These are phyloP conservation scores for Columba livia DNA, from an alignment of 2,113 vertebrate species.

Conservation along the genomic window DNA sequence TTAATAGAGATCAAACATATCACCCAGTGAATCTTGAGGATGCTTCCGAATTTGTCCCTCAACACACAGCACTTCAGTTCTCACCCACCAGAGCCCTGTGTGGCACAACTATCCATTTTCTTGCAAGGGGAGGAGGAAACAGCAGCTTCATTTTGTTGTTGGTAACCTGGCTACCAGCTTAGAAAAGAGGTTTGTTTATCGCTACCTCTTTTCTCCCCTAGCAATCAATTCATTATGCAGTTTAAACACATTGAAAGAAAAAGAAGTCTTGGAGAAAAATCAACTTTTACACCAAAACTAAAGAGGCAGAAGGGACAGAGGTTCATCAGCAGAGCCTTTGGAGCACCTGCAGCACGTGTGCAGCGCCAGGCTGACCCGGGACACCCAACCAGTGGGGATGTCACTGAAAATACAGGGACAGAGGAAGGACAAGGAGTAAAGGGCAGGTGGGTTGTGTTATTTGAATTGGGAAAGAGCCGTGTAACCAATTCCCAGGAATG, in stretches of 20 bases:
- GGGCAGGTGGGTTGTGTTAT: neutral
- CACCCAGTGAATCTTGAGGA: neutral
- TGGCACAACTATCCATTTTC: neutral
- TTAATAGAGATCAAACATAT: neutral
- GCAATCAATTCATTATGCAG: neutral
- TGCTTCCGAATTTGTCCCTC: neutral
- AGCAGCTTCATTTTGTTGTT: neutral
- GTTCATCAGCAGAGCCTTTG: neutral
- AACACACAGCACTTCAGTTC: neutral
- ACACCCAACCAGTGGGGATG: neutral
- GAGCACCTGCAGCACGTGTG: rapidly evolving
- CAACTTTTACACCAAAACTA: neutral
- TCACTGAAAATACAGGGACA: neutral
- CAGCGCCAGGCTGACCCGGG: neutral
- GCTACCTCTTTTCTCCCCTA: neutral
- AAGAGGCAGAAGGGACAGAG: neutral
- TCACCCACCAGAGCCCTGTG: rapidly evolving
- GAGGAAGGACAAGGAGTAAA: neutral
- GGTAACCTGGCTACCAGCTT: neutral
- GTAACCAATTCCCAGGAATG: neutral
- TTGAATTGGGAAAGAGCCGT: neutral
- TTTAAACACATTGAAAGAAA: neutral
- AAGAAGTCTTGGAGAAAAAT: neutral
- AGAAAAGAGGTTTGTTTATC: neutral
- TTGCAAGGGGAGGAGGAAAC: neutral